These are phyloP conservation scores for Agrotis ipsilon DNA, from an alignment of 2,888 invertebrate genomes.

Conservation along the genomic window DNA sequence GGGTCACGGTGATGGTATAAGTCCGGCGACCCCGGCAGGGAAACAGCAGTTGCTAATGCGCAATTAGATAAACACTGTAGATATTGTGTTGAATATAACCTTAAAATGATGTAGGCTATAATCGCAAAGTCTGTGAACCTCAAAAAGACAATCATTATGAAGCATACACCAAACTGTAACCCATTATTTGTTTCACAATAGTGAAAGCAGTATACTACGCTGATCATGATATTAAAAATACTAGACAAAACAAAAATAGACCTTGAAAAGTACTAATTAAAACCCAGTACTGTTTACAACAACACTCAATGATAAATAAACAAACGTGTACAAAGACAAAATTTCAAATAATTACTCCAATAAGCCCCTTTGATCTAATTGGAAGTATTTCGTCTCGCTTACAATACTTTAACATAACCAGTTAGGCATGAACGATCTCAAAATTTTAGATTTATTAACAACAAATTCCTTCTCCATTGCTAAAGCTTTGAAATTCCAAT, in stretches of 20 bases:
- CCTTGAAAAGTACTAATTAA: not conserved
- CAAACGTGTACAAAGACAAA: conserved; percentile 11
- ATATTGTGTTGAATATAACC: no score
- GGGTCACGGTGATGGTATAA: no score
- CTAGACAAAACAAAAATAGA: not conserved
- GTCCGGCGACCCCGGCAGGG: no score
- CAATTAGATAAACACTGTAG: no score
- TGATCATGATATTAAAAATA: not conserved
- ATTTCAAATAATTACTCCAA: conserved; percentile 18
- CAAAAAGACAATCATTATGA: no score
- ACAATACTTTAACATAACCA: conserved; percentile 45
- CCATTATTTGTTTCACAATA: no score
- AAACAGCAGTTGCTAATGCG: no score
- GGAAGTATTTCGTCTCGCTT: conserved; percentile 15
- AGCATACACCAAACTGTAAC: no score
- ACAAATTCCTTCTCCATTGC: conserved; percentile 52
- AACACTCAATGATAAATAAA: conserved; percentile 10
- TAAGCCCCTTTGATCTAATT: conserved; percentile 33
- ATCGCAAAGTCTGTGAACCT: no score
- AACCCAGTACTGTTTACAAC: not conserved
- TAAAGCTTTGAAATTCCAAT: conserved; percentile 60
- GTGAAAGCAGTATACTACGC: no score
- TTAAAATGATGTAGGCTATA: no score
- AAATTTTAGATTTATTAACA: conserved; percentile 63
- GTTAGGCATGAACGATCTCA: conserved; percentile 57